Percentiles rank a stretch among this genome's conserved stretches.
Conservation (phyloP, 2,113 vertebrate genomes). For the Cryptomyrus ogoouensis region DNA sequence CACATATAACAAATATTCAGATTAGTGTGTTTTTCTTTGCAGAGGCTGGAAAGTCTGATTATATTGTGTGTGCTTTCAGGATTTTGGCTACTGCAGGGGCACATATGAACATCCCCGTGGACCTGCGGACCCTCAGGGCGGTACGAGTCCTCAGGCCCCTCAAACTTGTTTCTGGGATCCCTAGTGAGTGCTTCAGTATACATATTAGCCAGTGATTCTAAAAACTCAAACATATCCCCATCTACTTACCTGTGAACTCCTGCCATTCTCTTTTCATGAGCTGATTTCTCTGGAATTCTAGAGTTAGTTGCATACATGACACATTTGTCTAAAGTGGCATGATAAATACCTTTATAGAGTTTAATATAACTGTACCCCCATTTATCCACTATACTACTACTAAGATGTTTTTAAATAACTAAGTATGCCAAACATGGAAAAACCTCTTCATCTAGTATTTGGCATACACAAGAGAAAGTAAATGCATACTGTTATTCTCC, state of each 20-base stretch:
- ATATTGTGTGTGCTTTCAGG: constrained; percentile 57
- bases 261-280: not conserved
- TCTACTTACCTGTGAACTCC: not conserved
- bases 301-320: not conserved
- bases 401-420: not conserved
- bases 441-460: not conserved
- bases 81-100: constrained; percentile 91
- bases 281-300: not conserved
- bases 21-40: not conserved
- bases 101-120: constrained; percentile 96
- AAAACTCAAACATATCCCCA: not conserved
- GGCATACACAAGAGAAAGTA: not conserved
- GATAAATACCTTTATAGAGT: not conserved
- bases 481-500: not conserved
- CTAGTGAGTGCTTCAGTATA: constrained; percentile 71
- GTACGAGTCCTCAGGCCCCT: constrained; percentile 90
- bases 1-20: not conserved
- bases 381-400: not conserved
- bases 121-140: constrained; percentile 89
- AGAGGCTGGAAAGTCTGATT: constrained; percentile 9
- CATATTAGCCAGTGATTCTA: not conserved
- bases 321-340: not conserved
- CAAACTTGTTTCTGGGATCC: constrained; percentile 96
- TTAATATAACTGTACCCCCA: not conserved
- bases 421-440: not conserved